Evolutionary conservation across 2,797 vertebrate species (phyloP).

Genomic region (Eutrigla gurnardus): DNA sequence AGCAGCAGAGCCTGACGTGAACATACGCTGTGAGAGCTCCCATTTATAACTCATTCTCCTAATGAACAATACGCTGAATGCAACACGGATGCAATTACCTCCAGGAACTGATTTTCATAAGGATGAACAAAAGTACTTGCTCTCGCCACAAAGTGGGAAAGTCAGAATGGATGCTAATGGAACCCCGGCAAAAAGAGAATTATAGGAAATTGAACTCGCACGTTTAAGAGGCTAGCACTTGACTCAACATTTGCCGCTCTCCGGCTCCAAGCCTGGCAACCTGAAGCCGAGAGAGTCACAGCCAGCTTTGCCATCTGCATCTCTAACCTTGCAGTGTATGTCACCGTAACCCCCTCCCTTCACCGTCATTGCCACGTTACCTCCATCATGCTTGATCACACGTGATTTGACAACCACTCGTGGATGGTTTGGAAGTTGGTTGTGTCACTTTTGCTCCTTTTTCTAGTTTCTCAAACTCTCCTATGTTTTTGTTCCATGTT

Average conservation of each 20-base stretch:
- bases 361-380: slow-evolving; percentile 12
- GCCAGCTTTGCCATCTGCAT: slow-evolving; percentile 75
- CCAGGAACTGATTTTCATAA: slow-evolving; percentile 72
- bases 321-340: slow-evolving; percentile 59
- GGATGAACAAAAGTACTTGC: slow-evolving; percentile 69
- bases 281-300: slow-evolving; percentile 35
- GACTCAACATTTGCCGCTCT: slow-evolving; percentile 42
- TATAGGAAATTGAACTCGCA: slow-evolving; percentile 51
- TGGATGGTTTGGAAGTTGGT: slow-evolving; percentile 12
- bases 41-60: slow-evolving; percentile 79
- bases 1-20: slow-evolving; percentile 79
- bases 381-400: slow-evolving; percentile 13
- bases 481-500: background rate
- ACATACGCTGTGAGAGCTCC: slow-evolving; percentile 80
- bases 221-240: slow-evolving; percentile 53
- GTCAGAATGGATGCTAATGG: slow-evolving; percentile 68
- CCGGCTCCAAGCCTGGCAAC: slow-evolving; percentile 58
- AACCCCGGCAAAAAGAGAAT: slow-evolving; percentile 36
- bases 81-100: slow-evolving; percentile 73
- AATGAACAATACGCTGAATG: slow-evolving; percentile 75
- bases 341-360: slow-evolving; percentile 45
- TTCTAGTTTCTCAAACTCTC: background rate
- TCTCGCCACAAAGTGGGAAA: slow-evolving; percentile 61
- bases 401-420: slow-evolving; percentile 28
- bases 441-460: slow-evolving; percentile 1